These are phyloP conservation scores for Crypturellus tataupa DNA, from an alignment of 2,797 vertebrate genomes.

Conservation along the genomic window DNA sequence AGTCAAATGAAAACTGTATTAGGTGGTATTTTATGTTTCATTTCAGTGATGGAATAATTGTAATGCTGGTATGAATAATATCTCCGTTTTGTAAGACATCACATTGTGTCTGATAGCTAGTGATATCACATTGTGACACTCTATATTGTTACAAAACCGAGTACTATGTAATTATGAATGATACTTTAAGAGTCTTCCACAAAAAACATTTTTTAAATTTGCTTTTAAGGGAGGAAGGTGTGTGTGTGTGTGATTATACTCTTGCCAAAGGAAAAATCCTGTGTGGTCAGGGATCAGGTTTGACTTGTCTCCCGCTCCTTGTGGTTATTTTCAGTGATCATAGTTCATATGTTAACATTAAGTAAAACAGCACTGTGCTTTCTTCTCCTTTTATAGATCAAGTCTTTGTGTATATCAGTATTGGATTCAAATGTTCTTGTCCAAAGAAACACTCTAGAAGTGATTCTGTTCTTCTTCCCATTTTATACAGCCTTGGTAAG, in stretches of 20 bases:
- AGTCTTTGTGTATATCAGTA: constrained; percentile 89
- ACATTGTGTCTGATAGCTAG: neutral
- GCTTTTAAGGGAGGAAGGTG: neutral
- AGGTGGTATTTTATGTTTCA: neutral
- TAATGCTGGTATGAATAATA: neutral
- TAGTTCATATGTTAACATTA: neutral
- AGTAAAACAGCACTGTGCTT: neutral
- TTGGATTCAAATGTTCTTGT: constrained; percentile 96
- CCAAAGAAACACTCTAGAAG: constrained; percentile 95
- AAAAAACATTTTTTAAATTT: neutral
- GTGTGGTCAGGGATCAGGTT: neutral
- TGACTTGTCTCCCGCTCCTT: neutral
- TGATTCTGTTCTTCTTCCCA: constrained; percentile 95
- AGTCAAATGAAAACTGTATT: neutral
- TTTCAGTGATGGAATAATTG: neutral
- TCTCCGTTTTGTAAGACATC: neutral
- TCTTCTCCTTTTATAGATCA: constrained; percentile 82
- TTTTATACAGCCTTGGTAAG: constrained; percentile 90
- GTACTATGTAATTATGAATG: neutral
- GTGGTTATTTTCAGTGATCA: neutral
- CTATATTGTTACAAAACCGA: neutral
- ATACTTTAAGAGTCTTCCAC: neutral
- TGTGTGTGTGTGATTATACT: neutral
- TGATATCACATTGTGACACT: neutral
- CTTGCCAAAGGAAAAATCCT: neutral